These are phyloP conservation scores for Hucho hucho DNA, from an alignment of 2,113 vertebrate species.

Conservation along the genomic window DNA sequence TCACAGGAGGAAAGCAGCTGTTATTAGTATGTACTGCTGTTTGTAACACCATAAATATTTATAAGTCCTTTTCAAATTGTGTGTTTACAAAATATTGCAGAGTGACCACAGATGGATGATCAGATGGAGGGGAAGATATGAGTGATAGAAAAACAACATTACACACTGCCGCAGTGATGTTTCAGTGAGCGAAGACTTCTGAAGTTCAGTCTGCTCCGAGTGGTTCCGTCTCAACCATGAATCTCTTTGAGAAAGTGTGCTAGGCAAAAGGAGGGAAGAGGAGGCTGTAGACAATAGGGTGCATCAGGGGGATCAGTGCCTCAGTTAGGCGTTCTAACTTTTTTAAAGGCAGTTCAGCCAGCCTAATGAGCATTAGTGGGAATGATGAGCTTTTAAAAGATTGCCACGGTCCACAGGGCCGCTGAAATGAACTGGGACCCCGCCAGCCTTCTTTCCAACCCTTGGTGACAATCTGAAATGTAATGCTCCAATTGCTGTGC, in stretches of 20 bases:
- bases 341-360: slow-evolving; percentile 29
- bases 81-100: too few species aligned
- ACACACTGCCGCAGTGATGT: slow-evolving; percentile 17
- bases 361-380: slow-evolving; percentile 33
- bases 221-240: slow-evolving; percentile 19
- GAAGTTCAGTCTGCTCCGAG: slow-evolving; percentile 6
- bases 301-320: slow-evolving; percentile 18
- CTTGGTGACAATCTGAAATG: slow-evolving; percentile 8
- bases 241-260: slow-evolving; percentile 19
- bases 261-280: neutral
- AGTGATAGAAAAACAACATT: too few species aligned
- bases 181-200: slow-evolving; percentile 21
- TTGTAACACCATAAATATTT: too few species aligned
- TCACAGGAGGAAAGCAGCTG: too few species aligned
- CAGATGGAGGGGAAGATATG: too few species aligned
- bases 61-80: too few species aligned
- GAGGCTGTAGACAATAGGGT: slow-evolving; percentile 19
- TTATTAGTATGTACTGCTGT: too few species aligned
- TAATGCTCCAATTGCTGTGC: neutral
- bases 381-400: slow-evolving; percentile 39
- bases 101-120: too few species aligned
- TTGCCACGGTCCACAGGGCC: slow-evolving; percentile 15
- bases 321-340: slow-evolving; percentile 10
- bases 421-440: slow-evolving; percentile 1
- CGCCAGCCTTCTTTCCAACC: neutral